phyloP scores from a whole-genome alignment of 2,888 invertebrate species.

The Macrosiphum euphorbiae region DNA sequence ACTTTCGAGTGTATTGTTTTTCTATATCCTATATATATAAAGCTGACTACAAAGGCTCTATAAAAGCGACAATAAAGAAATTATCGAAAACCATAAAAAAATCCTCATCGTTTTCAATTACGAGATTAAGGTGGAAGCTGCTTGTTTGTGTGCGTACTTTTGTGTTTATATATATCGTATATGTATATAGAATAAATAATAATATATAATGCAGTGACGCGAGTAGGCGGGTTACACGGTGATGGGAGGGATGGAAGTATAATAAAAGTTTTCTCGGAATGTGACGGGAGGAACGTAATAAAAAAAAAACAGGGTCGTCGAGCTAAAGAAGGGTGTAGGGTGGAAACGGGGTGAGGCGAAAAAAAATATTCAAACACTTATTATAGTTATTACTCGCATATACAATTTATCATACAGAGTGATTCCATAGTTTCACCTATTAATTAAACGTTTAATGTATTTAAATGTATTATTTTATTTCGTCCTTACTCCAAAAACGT shows the following conservation, averaged over 20 bases:
- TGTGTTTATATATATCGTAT: not conserved
- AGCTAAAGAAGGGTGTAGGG: not conserved
- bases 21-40: not conserved
- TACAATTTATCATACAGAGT: not conserved
- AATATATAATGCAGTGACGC: not conserved
- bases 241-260: not conserved
- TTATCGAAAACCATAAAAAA: constrained; percentile 3
- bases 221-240: not conserved
- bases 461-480: not conserved
- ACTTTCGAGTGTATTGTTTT: constrained; percentile 33
- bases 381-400: not conserved
- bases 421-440: not conserved
- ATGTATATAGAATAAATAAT: not conserved
- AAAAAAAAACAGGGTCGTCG: not conserved
- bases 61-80: not conserved
- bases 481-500: not conserved
- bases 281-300: not conserved
- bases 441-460: not conserved
- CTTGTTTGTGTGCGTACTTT: not conserved
- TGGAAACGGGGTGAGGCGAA: not conserved
- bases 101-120: not conserved
- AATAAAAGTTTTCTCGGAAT: constrained; percentile 7
- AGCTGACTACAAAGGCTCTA: not conserved
- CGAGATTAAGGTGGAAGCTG: not conserved
- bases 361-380: not conserved